Conservation (phyloP, 1,140 invertebrate genomes). For the Halesus radiatus region DNA sequence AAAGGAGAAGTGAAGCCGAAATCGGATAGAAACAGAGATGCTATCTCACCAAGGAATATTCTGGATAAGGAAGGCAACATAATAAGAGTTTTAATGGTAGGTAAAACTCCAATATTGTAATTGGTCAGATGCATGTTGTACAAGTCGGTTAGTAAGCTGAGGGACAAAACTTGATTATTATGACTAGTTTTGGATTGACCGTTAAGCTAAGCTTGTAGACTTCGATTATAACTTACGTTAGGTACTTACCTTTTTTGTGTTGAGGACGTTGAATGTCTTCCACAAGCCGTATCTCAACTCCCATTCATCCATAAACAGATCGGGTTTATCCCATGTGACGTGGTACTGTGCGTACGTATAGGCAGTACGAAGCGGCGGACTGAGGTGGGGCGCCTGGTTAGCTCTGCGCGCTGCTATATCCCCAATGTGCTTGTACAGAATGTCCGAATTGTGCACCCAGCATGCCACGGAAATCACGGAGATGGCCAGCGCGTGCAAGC, state of each 20-base stretch:
- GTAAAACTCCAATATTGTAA: too few species aligned
- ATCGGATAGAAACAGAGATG: too few species aligned
- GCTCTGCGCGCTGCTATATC: conserved; percentile 70
- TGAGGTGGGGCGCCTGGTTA: conserved; percentile 73
- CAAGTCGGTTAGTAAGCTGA: too few species aligned
- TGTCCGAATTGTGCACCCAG: conserved; percentile 72
- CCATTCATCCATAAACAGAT: conserved; percentile 75
- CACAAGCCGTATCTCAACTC: conserved; percentile 74
- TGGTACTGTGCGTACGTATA: conserved; percentile 72
- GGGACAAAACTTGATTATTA: too few species aligned
- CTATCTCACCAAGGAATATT: too few species aligned
- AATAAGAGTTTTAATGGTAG: too few species aligned
- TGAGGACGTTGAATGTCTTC: conserved; percentile 69
- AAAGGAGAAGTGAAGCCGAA: too few species aligned
- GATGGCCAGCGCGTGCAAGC: conserved; percentile 71
- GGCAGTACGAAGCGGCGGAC: conserved; percentile 70
- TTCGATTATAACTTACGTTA: too few species aligned
- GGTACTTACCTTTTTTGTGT: conserved; percentile 14
- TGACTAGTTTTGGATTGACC: too few species aligned
- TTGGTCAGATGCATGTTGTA: too few species aligned
- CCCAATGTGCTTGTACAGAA: conserved; percentile 72
- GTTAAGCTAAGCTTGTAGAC: too few species aligned
- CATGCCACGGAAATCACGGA: conserved; percentile 73
- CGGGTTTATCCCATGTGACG: conserved; percentile 73
- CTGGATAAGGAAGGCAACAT: too few species aligned